Conservation (phyloP, 2,888 invertebrate genomes). For the Drosophila anceps region DNA sequence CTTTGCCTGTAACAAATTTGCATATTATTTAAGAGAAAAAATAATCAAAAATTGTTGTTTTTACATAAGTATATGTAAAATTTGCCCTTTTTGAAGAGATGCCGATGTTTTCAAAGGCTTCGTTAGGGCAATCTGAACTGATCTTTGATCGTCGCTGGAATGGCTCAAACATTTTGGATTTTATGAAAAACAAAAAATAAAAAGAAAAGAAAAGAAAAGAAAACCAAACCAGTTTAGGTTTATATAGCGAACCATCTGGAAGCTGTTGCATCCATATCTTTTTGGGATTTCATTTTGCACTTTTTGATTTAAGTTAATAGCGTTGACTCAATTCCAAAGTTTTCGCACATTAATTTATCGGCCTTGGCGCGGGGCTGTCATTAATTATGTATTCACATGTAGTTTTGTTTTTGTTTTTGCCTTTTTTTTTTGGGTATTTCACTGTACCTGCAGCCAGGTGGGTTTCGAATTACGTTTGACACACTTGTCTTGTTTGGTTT, state of each 20-base stretch:
- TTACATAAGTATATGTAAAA: neutral
- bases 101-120: neutral
- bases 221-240: slow-evolving; percentile 31
- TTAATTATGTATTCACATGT: slow-evolving; percentile 44
- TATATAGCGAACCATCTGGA: slow-evolving; percentile 40
- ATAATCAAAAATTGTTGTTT: neutral
- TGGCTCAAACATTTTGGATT: slow-evolving; percentile 12
- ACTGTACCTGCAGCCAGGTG: slow-evolving; percentile 32
- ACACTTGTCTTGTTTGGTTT: slow-evolving; percentile 24
- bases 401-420: slow-evolving; percentile 22
- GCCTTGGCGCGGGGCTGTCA: slow-evolving; percentile 42
- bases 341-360: slow-evolving; percentile 67
- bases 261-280: slow-evolving; percentile 22
- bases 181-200: neutral
- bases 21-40: slow-evolving; percentile 6
- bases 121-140: neutral
- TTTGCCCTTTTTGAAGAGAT: slow-evolving; percentile 1
- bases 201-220: too few species aligned
- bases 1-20: slow-evolving; percentile 10
- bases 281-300: slow-evolving; percentile 25
- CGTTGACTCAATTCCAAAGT: slow-evolving; percentile 52
- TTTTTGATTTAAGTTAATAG: slow-evolving; percentile 39
- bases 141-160: slow-evolving; percentile 13
- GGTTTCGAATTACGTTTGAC: slow-evolving; percentile 38
- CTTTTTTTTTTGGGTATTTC: slow-evolving; percentile 26